phyloP scores from a whole-genome alignment of 2,797 vertebrate genomes.

The Alfaro cultratus region DNA sequence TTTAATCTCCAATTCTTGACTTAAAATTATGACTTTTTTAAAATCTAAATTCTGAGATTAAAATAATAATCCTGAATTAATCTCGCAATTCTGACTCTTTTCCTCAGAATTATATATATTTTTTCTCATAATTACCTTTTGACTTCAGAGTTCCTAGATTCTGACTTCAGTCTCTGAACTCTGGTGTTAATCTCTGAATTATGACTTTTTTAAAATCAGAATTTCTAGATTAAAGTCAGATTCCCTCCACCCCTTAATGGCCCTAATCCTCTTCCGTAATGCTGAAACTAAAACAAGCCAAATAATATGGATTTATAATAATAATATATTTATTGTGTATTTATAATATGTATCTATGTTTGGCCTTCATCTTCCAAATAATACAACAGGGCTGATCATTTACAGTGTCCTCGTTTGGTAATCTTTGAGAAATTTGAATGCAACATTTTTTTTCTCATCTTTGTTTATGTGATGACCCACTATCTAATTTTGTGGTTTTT shows the following conservation, averaged over 20 bases:
- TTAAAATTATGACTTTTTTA: too few species aligned
- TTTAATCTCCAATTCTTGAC: not conserved
- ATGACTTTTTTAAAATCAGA: not conserved
- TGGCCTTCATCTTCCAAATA: not conserved
- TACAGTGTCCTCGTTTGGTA: not conserved
- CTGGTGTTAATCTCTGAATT: not conserved
- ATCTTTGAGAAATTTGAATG: not conserved
- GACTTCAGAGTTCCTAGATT: too few species aligned
- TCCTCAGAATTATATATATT: not conserved
- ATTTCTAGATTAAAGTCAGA: not conserved
- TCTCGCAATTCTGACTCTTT: not conserved
- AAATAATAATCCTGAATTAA: not conserved
- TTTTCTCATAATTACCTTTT: too few species aligned
- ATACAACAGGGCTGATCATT: not conserved
- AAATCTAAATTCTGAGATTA: not conserved
- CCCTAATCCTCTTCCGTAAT: not conserved
- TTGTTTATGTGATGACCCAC: not conserved
- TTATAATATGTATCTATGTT: not conserved
- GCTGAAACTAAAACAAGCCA: not conserved
- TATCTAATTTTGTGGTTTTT: not conserved
- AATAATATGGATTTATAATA: not conserved
- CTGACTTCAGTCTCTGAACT: not conserved
- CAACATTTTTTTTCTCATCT: not conserved
- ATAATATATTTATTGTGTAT: not conserved
- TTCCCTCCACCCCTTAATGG: not conserved